These are phyloP conservation scores for Aptenodytes patagonicus DNA, from an alignment of 2,113 vertebrate genomes.

Conservation along the genomic window DNA sequence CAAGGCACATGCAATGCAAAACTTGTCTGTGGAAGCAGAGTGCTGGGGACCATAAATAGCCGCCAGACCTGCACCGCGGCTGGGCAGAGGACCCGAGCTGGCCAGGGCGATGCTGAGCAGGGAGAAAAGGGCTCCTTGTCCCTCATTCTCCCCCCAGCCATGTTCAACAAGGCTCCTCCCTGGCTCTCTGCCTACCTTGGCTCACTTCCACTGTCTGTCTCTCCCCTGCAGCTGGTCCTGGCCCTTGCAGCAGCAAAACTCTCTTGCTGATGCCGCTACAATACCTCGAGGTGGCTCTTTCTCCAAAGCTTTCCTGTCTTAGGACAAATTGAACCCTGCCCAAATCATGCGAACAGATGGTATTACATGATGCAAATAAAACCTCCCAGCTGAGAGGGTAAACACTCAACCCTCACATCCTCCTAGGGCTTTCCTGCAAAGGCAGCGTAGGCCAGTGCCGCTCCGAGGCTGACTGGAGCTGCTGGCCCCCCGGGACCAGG, in stretches of 20 bases:
- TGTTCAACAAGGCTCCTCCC: not conserved
- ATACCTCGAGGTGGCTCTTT: not conserved
- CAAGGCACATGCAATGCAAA: not conserved
- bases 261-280: not conserved
- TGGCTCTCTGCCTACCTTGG: not conserved
- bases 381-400: not conserved
- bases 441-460: not conserved
- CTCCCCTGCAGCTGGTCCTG: not conserved
- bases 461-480: not conserved
- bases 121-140: not conserved
- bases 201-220: not conserved
- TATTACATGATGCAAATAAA: not conserved
- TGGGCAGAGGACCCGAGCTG: not conserved
- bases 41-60: not conserved
- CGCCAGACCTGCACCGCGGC: accelerated
- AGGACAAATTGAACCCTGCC: not conserved
- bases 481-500: accelerated
- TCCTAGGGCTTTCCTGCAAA: not conserved
- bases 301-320: not conserved
- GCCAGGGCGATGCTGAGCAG: accelerated
- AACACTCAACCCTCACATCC: not conserved
- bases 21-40: not conserved
- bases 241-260: not conserved
- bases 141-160: not conserved
- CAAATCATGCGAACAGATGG: not conserved